Conservation (phyloP, 2,113 vertebrate species). For the Camelus bactrianus region DNA sequence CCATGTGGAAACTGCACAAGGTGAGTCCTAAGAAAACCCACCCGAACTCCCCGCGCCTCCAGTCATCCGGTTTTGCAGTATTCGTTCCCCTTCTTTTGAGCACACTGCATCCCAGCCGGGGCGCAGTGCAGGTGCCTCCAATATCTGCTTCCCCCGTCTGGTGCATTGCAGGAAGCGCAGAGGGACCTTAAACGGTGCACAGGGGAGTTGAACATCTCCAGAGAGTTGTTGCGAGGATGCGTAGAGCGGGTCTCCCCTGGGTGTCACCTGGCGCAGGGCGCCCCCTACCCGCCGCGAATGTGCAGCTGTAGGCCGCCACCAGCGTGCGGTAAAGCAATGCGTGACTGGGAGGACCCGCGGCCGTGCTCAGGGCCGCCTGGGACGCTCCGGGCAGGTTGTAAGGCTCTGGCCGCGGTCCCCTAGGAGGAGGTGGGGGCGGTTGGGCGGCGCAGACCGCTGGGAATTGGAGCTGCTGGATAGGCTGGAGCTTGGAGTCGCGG, state of each 20-base stretch:
- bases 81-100: neutral
- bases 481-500: accelerated
- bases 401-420: neutral
- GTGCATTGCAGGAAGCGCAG: slow-evolving; percentile 78
- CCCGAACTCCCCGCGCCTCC: neutral
- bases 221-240: slow-evolving; percentile 5
- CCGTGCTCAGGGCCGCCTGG: neutral
- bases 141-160: slow-evolving; percentile 55
- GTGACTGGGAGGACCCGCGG: neutral
- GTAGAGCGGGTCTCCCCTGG: neutral
- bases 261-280: neutral
- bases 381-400: neutral
- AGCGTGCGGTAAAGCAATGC: neutral
- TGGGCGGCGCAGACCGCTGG: neutral
- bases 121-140: slow-evolving; percentile 64
- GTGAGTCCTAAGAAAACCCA: slow-evolving; percentile 85
- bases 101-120: slow-evolving; percentile 48
- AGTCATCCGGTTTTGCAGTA: neutral
- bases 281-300: neutral
- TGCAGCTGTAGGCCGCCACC: neutral
- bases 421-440: neutral
- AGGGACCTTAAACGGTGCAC: neutral
- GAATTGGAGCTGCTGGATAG: neutral
- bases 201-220: neutral
- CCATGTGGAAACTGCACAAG: slow-evolving; percentile 99